Evolutionary conservation across 2,888 invertebrate genomes (phyloP), one percentile per base, ranked within the genome.

Genomic region (Platycheirus albimanus): DNA sequence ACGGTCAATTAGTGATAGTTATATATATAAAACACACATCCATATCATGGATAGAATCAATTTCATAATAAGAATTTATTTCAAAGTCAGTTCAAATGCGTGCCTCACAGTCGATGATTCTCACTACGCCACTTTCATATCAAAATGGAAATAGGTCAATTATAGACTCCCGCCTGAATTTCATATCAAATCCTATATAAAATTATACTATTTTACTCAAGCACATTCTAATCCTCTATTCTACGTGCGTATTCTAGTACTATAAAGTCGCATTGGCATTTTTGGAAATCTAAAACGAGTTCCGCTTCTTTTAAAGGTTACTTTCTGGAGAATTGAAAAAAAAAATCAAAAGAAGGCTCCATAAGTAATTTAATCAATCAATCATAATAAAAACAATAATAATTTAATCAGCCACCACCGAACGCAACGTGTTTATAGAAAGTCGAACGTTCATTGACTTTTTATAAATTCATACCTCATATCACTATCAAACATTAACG

Each of bases 361-460:
- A n/a, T 15, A 41, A 10, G 2, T 41, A 41, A 38, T 52, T 24
- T 3, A 52, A 36, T 54, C 19, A 54, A 54, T 20, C 41, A 58
- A 19, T 41, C 56, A 58, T 58, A 58, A 56, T 56, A 54, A 54
- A 2, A 17, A 58, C 7, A 56, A 20, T 28, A 17, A 41, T 3
- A n/a, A n/a, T 1, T 24, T 30, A 45, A 15, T 30, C 28, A 61
- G 19, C n/a, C n/a, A 24, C n/a, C n/a, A 24, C 7, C 10, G 1
- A 10, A 52, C 4, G 36, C 38, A 61, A 45, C 17, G 43, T 61
- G 45, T 1, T 28, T n/a, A 30, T 56, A 70, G 75, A 75, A 75
- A 80, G 75, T 75, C 58, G 63, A 75, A 43, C 69, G 69, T 75
- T 63, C 75, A 58, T 80, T 75, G 75, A 64, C 70, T 75, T 69